Evolutionary conservation across 1,140 invertebrate species (phyloP).

Genomic region (Leptestheria dahalacensis): DNA sequence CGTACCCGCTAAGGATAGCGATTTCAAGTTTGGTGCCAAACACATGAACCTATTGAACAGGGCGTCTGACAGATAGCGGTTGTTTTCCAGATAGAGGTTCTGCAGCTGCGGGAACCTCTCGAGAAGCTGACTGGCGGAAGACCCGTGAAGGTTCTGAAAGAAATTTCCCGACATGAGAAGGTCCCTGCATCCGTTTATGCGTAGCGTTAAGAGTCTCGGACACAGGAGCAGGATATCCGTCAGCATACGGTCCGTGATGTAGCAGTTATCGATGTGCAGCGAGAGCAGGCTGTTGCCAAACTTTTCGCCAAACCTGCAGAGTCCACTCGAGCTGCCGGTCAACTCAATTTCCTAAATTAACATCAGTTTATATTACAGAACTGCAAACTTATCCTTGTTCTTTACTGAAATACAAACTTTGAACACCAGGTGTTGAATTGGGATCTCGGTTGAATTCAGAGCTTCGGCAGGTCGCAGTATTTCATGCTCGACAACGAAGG

Average conservation of each 20-base stretch:
- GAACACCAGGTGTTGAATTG: neutral
- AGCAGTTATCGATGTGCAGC: constrained; percentile 38
- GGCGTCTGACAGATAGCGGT: constrained; percentile 52
- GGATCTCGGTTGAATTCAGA: constrained; percentile 30
- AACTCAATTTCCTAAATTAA: constrained; percentile 28
- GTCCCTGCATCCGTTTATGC: constrained; percentile 45
- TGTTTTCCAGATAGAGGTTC: constrained; percentile 41
- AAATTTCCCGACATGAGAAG: constrained; percentile 53
- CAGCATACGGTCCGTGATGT: constrained; percentile 43
- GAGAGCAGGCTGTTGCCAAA: constrained; percentile 17
- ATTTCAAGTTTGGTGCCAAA: constrained; percentile 39
- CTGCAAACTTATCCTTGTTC: neutral
- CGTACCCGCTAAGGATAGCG: constrained; percentile 43
- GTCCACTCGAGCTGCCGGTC: constrained; percentile 24
- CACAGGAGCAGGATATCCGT: constrained; percentile 38
- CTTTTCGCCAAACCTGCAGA: constrained; percentile 18
- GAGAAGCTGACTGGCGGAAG: constrained; percentile 27
- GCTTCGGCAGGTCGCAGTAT: constrained; percentile 31
- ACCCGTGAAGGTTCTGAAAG: constrained; percentile 38
- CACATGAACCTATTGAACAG: constrained; percentile 45
- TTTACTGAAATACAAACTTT: neutral
- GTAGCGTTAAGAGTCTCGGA: constrained; percentile 37
- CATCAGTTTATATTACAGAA: neutral
- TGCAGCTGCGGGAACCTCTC: constrained; percentile 38
- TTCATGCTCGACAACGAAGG: constrained; percentile 36